Evolutionary conservation across 2,888 invertebrate genomes (phyloP).

Genomic region (Antheraea yamamai): DNA sequence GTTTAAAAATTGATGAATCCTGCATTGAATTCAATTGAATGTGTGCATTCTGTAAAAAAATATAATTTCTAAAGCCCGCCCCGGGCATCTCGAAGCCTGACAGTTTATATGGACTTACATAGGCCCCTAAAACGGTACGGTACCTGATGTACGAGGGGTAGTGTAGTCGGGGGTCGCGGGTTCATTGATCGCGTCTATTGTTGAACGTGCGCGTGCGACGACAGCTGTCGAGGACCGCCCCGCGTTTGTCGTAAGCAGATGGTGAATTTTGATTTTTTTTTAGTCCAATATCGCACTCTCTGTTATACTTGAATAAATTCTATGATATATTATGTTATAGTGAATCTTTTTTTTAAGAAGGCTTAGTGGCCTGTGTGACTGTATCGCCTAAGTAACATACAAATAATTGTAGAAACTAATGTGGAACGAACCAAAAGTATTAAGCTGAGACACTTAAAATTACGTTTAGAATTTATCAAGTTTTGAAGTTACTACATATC

Average conservation of each 20-base stretch:
- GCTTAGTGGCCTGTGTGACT: no score
- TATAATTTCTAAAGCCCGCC: not conserved
- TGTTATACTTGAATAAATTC: conserved; percentile 17
- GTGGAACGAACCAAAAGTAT: no score
- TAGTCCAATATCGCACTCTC: conserved; percentile 36
- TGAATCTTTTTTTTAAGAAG: not conserved
- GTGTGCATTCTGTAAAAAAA: not conserved
- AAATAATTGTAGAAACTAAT: no score
- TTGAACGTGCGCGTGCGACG: conserved; percentile 71
- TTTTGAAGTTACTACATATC: no score
- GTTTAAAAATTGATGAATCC: no score
- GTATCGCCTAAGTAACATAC: no score
- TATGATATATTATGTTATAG: not conserved
- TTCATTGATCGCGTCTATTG: conserved; percentile 77
- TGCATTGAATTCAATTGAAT: not conserved
- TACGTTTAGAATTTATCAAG: not conserved
- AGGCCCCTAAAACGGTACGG: conserved; percentile 40
- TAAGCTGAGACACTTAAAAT: not conserved
- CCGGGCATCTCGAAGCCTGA: not conserved
- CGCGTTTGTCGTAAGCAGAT: conserved; percentile 64
- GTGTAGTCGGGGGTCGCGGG: conserved; percentile 60
- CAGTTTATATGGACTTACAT: conserved; percentile 6
- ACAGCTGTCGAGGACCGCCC: conserved; percentile 67
- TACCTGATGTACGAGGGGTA: conserved; percentile 53
- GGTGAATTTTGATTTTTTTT: conserved; percentile 48